A percentile compares a stretch with the other conserved stretches of the same genome.
Evolutionary conservation across 1,140 invertebrate species (phyloP).

Genomic region (Cydia splendana): DNA sequence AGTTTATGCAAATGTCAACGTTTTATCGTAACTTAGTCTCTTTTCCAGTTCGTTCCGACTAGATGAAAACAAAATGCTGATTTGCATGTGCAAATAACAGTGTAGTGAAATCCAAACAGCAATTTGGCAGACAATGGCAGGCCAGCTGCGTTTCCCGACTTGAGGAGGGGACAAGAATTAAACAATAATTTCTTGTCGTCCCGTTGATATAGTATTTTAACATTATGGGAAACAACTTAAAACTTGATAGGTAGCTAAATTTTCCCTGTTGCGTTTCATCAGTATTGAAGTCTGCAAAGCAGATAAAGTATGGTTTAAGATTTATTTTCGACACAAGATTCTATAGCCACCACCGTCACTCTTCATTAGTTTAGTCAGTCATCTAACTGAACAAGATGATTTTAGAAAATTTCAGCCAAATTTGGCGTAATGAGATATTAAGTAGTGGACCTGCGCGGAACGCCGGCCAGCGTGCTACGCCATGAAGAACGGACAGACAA

Average conservation of each 20-base stretch:
- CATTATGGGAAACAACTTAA: background rate
- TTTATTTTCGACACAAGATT: too few species aligned
- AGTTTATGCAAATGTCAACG: constrained; percentile 69
- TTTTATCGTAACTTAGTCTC: constrained; percentile 49
- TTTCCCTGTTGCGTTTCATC: too few species aligned
- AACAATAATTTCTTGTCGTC: constrained; percentile 67
- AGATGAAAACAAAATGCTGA: constrained; percentile 73
- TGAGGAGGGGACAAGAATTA: constrained; percentile 58
- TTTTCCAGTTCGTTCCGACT: constrained; percentile 46
- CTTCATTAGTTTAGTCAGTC: too few species aligned
- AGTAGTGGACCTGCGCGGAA: too few species aligned
- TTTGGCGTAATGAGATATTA: too few species aligned
- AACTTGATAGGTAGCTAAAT: background rate
- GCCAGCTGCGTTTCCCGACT: constrained; percentile 62
- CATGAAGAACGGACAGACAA: too few species aligned
- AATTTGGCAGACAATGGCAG: constrained; percentile 70
- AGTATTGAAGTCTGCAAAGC: too few species aligned
- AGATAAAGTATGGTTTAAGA: too few species aligned
- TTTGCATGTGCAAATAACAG: constrained; percentile 76
- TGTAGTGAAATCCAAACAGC: constrained; percentile 75
- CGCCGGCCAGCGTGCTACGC: too few species aligned
- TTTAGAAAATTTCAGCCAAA: too few species aligned
- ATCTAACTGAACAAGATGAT: too few species aligned
- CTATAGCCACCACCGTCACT: too few species aligned
- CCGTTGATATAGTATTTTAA: constrained; percentile 44